phyloP scores from a whole-genome alignment of 1,140 invertebrate species.

The Calephelis nemesis region DNA sequence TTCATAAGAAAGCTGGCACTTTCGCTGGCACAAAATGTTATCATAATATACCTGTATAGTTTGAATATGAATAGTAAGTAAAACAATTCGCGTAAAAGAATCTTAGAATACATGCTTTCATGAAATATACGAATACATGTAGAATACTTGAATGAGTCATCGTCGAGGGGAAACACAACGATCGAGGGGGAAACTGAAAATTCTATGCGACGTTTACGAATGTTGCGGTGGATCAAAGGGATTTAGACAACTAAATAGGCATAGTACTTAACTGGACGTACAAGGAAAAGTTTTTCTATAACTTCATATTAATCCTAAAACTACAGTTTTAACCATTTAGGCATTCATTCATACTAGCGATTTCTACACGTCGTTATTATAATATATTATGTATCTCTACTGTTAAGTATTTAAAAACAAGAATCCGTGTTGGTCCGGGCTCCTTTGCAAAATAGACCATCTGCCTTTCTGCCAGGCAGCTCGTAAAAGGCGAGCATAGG shows the following conservation, averaged over 20 bases:
- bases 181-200: constrained; percentile 13
- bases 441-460: too few relatives aligned
- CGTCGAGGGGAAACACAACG: constrained; percentile 4
- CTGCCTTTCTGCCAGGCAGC: too few relatives aligned
- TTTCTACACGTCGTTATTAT: too few relatives aligned
- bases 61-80: neutral
- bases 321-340: too few relatives aligned
- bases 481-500: too few relatives aligned
- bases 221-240: constrained; percentile 1
- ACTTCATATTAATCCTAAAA: too few relatives aligned
- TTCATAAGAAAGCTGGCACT: neutral
- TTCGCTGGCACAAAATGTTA: neutral
- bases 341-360: too few relatives aligned
- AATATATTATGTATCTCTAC: too few relatives aligned
- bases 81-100: neutral
- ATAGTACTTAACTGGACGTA: neutral
- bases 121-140: neutral
- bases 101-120: neutral
- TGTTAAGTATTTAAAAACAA: too few relatives aligned
- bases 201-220: constrained; percentile 12
- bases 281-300: too few relatives aligned
- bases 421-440: too few relatives aligned
- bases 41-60: neutral
- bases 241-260: neutral
- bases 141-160: constrained; percentile 12